Percentiles rank a stretch among this genome's conserved stretches.
Evolutionary conservation across 2,888 invertebrate species (phyloP).

Genomic region (Dasypolia templi): DNA sequence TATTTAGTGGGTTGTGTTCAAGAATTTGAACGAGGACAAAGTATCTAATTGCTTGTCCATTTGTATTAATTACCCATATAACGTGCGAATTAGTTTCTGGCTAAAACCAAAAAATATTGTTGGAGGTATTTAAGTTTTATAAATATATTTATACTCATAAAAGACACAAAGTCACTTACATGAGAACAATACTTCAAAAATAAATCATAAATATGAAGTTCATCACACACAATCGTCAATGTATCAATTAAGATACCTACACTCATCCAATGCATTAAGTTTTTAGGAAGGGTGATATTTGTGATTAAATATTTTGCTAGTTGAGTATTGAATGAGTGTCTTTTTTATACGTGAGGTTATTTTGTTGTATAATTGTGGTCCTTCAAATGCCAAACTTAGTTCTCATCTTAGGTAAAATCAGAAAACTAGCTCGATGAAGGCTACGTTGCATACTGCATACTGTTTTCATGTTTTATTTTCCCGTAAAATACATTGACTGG

Average conservation of each 20-base stretch:
- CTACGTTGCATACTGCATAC: not conserved
- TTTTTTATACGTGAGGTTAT: not conserved
- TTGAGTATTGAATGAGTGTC: no score
- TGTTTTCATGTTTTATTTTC: no score
- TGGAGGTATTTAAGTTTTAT: not conserved
- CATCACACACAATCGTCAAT: no score
- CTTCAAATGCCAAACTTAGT: not conserved
- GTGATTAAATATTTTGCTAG: not conserved
- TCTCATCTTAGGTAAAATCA: not conserved
- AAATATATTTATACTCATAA: no score
- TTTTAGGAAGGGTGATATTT: not conserved
- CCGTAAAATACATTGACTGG: not conserved
- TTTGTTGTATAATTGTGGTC: not conserved
- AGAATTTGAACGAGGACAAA: not conserved
- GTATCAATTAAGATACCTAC: no score
- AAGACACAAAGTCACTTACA: not conserved
- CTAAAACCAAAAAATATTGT: not conserved
- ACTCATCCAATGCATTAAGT: not conserved
- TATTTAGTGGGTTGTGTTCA: conserved; percentile 1
- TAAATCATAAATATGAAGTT: not conserved
- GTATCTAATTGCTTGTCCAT: not conserved
- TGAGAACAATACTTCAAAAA: not conserved
- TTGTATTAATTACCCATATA: not conserved
- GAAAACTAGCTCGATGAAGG: no score
- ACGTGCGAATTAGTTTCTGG: not conserved